Conservation (phyloP, 2,113 vertebrate species). For the Gallinago jamesoni region DNA sequence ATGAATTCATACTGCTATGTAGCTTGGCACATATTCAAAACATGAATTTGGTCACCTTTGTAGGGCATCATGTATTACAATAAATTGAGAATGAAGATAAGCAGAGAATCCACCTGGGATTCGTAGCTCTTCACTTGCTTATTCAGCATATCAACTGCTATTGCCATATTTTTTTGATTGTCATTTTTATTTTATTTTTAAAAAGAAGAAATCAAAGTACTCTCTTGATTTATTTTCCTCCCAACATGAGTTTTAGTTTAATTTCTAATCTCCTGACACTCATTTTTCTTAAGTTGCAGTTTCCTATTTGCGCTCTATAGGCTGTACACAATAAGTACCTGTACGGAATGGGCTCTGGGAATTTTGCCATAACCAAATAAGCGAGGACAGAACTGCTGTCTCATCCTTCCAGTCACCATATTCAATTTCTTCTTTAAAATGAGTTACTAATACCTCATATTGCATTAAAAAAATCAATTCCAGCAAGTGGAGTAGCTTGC, state of each 20-base stretch:
- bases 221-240: slow-evolving; percentile 11
- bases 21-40: neutral
- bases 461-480: neutral
- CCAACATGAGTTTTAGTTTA: neutral
- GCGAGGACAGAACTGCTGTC: neutral
- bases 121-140: neutral
- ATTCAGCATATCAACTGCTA: neutral
- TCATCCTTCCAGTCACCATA: neutral
- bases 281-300: neutral
- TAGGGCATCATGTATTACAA: neutral
- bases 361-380: slow-evolving; percentile 35
- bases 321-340: neutral
- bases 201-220: neutral
- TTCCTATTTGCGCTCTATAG: neutral
- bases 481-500: neutral
- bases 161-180: neutral
- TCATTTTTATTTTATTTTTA: slow-evolving; percentile 30
- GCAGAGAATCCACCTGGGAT: neutral
- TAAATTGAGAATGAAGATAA: slow-evolving; percentile 1
- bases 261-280: neutral
- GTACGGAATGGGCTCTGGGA: neutral
- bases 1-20: neutral
- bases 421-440: slow-evolving; percentile 14
- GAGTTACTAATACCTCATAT: neutral
- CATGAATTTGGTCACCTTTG: neutral